Evolutionary conservation across 2,113 vertebrate species (phyloP).

Genomic region (Scophthalmus maximus): DNA sequence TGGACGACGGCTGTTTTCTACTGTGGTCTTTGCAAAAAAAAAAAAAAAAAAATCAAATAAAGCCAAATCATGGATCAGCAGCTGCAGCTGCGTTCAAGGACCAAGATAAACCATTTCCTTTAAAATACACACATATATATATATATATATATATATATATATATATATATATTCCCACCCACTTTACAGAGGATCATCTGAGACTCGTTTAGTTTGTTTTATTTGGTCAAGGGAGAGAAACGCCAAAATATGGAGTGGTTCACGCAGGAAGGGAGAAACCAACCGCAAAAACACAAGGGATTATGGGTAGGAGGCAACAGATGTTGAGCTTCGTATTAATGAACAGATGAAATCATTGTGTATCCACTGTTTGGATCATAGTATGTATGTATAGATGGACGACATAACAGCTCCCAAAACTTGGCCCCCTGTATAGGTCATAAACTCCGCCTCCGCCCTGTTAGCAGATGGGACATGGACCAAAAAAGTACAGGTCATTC

Average conservation of each 20-base stretch:
- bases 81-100: slow-evolving; percentile 54
- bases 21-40: too few relatives aligned
- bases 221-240: slow-evolving; percentile 27
- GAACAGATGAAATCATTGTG: neutral
- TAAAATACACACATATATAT: too few relatives aligned
- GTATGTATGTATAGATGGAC: neutral
- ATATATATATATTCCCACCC: slow-evolving; percentile 24
- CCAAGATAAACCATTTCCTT: slow-evolving; percentile 30
- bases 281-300: neutral
- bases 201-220: slow-evolving; percentile 25
- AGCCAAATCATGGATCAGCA: too few relatives aligned
- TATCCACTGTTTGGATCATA: neutral
- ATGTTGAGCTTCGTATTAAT: neutral
- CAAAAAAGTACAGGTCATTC: too few relatives aligned
- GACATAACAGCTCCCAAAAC: too few relatives aligned
- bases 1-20: too few relatives aligned
- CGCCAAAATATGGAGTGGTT: slow-evolving; percentile 6
- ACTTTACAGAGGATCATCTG: slow-evolving; percentile 4
- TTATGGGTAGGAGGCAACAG: slow-evolving; percentile 11
- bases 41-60: too few relatives aligned
- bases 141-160: too few relatives aligned
- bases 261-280: neutral
- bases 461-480: too few relatives aligned
- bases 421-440: too few relatives aligned
- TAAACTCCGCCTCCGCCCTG: too few relatives aligned